Evolutionary conservation across 92 coral and sea anemone species (phyloP), one percentile per base, ranked within the genome.

Genomic region (Umimayanthus kanabou): DNA sequence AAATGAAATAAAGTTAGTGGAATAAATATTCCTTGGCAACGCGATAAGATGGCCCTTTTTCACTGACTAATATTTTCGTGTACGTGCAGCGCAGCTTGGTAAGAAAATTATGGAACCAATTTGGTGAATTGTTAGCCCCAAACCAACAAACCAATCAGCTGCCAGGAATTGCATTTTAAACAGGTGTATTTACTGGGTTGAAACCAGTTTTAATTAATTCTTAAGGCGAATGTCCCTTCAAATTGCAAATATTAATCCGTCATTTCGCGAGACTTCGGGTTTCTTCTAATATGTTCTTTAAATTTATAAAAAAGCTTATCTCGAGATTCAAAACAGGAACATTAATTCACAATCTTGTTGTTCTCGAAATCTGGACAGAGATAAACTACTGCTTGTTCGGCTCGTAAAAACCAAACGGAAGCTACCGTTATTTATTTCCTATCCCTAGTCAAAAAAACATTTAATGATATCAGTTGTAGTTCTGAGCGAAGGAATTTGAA

Each of bases 131-230:
- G 67, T 25, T 39, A 83, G 65, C 42, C n/a, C 55, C 58, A 83
- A 83, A 70, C 87, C 87, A 71, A 43, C 78, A 69, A 42, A 72
- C 87, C 87, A 83, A 83, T 83, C 87, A 83, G 77, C 39, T 45
- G 30, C 64, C 58, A 70, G 64, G 78, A 69, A n/a, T 26, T 39
- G 3, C 18, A 43, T 29, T 43, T 25, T 22, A 83, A 70, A 70
- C 87, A 83, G 87, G 87, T 83, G 77, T 83, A 83, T 69, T 83
- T 83, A 83, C 67, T 45, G 87, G 87, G 28, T 76, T 70, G 30
- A 83, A 83, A 83, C 87, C 65, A 67, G 61, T 72, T 26, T 70
- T 83, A 83, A 83, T 69, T 83, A 83, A 83, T 83, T 83, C 87
- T 70, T 83, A 83, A 70, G 87, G 58, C 77, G 61, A 69, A 37